Percentiles rank a stretch among this genome's conserved stretches.
These are phyloP conservation scores for Forbesichthys agassizii DNA, from an alignment of 2,113 vertebrate species.

Conservation along the genomic window DNA sequence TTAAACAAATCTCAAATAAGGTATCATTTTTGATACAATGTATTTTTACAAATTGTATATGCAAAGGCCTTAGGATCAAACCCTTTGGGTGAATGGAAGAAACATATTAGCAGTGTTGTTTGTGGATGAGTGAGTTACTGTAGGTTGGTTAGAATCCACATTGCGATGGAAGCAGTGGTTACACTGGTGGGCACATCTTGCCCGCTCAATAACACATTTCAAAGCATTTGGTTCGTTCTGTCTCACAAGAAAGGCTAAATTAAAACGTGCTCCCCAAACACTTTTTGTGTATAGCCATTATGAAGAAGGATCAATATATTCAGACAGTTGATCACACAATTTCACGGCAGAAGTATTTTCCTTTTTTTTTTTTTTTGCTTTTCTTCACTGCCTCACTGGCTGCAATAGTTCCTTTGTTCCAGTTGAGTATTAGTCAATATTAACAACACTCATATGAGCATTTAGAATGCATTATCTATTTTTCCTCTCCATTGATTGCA, in stretches of 20 bases:
- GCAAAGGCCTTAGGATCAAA: too few relatives aligned
- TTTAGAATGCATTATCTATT: conserved; percentile 14
- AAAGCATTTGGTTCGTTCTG: conserved; percentile 14
- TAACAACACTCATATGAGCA: conserved; percentile 42
- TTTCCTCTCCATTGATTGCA: conserved; percentile 20
- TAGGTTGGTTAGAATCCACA: not conserved
- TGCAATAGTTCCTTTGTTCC: conserved; percentile 51
- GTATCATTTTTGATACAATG: not conserved
- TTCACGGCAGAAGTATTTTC: conserved; percentile 50
- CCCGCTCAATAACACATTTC: conserved; percentile 28
- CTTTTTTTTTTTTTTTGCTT: conserved; percentile 12
- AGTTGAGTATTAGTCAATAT: conserved; percentile 49
- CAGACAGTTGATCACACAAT: conserved; percentile 60
- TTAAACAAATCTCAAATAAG: not conserved
- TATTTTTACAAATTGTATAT: not conserved
- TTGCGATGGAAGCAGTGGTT: not conserved
- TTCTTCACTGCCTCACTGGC: conserved; percentile 45
- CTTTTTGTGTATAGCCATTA: conserved; percentile 28
- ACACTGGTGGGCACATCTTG: conserved; percentile 5
- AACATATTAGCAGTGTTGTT: not conserved
- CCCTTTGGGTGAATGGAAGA: too few relatives aligned
- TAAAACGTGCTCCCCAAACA: conserved; percentile 52
- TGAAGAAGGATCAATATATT: conserved; percentile 57
- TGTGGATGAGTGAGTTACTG: not conserved
- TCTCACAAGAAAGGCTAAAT: conserved; percentile 39